These are phyloP conservation scores for Trissonchulus sp. DNA, from an alignment of 2,888 invertebrate species.

Conservation along the genomic window DNA sequence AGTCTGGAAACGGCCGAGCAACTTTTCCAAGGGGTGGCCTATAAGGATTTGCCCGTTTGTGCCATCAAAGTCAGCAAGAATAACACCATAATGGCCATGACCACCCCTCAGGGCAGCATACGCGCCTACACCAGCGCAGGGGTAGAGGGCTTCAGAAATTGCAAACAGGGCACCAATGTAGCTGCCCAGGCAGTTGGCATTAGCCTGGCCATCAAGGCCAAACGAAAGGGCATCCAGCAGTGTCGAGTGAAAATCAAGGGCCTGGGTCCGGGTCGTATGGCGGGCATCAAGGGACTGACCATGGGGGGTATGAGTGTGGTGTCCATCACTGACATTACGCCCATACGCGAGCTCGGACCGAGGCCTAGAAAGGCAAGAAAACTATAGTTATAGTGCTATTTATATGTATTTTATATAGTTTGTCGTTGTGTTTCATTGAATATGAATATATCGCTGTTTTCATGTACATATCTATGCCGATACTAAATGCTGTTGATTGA, in stretches of 20 bases:
- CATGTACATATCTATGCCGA: too few species aligned
- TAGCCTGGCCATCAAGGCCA: slow-evolving; percentile 61
- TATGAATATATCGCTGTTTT: too few species aligned
- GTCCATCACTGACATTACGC: slow-evolving; percentile 85
- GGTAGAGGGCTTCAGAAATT: slow-evolving; percentile 86
- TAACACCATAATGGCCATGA: slow-evolving; percentile 73
- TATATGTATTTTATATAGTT: too few species aligned
- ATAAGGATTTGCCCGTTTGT: slow-evolving; percentile 70
- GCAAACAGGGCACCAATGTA: slow-evolving; percentile 88
- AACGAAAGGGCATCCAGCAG: slow-evolving; percentile 46
- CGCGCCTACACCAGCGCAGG: slow-evolving; percentile 50
- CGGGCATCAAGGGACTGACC: slow-evolving; percentile 84
- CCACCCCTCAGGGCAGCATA: slow-evolving; percentile 56
- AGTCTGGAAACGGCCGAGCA: slow-evolving; percentile 61
- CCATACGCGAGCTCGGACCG: slow-evolving; percentile 68
- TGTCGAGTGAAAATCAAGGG: slow-evolving; percentile 51
- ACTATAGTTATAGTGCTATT: too few species aligned
- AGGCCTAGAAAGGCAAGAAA: slow-evolving; percentile 76
- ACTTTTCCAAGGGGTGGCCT: slow-evolving; percentile 70
- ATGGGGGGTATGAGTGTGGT: slow-evolving; percentile 82
- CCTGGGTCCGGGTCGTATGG: slow-evolving; percentile 59
- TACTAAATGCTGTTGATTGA: too few species aligned
- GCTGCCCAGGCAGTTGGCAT: slow-evolving; percentile 91
- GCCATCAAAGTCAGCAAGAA: slow-evolving; percentile 73
- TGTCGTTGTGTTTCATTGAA: too few species aligned